Conservation (phyloP, 2,888 invertebrate species). For the Calliopum simillimum region DNA sequence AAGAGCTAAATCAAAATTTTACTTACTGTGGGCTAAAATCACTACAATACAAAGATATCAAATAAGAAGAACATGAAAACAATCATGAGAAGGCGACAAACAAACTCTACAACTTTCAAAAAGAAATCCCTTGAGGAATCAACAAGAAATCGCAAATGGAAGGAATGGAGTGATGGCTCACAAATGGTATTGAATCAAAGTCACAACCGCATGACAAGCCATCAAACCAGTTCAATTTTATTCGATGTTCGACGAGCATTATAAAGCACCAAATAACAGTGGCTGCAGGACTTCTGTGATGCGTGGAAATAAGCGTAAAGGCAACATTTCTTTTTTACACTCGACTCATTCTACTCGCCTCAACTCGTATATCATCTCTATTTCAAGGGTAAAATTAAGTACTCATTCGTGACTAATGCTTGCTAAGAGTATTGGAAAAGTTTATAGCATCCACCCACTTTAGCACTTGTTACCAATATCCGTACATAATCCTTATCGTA, state of each 20-base stretch:
- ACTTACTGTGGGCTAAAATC: slow-evolving; percentile 18
- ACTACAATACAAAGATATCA: slow-evolving; percentile 12
- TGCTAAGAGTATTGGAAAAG: slow-evolving; percentile 29
- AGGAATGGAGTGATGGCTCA: too few relatives aligned
- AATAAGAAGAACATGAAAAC: slow-evolving; percentile 28
- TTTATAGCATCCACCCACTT: slow-evolving; percentile 32
- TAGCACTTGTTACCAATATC: slow-evolving; percentile 42
- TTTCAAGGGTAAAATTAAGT: slow-evolving; percentile 61
- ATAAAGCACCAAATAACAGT: not conserved
- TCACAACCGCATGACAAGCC: slow-evolving; percentile 25
- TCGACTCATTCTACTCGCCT: slow-evolving; percentile 21
- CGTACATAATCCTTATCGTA: slow-evolving; percentile 9
- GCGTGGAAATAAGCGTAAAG: not conserved
- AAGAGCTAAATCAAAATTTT: slow-evolving; percentile 1
- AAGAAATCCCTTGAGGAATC: slow-evolving; percentile 30
- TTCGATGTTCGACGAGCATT: not conserved
- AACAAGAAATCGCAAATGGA: slow-evolving; percentile 18
- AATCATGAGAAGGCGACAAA: not conserved
- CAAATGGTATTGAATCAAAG: slow-evolving; percentile 7
- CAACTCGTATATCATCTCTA: slow-evolving; percentile 36
- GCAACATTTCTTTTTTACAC: slow-evolving; percentile 38
- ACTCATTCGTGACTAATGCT: slow-evolving; percentile 63
- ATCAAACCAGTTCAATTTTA: slow-evolving; percentile 9
- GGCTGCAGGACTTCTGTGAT: not conserved
- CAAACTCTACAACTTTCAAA: not conserved